Conservation (phyloP, 2,888 invertebrate genomes). For the Eudemis profundana region DNA sequence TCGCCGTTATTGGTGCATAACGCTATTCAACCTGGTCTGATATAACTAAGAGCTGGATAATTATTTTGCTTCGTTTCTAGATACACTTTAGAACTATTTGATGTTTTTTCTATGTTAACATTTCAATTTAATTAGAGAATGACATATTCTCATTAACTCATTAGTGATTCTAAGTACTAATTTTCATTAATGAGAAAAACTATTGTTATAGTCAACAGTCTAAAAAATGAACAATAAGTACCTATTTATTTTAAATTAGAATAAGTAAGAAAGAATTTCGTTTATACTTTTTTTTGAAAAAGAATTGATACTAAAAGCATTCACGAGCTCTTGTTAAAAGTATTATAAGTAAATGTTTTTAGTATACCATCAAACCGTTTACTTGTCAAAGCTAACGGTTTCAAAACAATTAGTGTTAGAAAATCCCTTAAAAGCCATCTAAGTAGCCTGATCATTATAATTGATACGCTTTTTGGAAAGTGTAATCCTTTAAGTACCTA, state of each 20-base stretch:
- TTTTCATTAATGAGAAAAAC: too few species aligned
- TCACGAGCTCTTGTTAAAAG: neutral
- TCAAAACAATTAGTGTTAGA: constrained; percentile 30
- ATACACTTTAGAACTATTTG: constrained; percentile 8
- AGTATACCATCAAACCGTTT: constrained; percentile 12
- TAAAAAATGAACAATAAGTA: too few species aligned
- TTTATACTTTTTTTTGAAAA: too few species aligned
- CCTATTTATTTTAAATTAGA: too few species aligned
- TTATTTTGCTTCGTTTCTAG: constrained; percentile 13
- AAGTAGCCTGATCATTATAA: constrained; percentile 35
- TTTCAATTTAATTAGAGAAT: too few species aligned
- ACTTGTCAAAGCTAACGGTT: constrained; percentile 38
- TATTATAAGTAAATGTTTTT: constrained; percentile 10
- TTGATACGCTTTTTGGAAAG: constrained; percentile 34
- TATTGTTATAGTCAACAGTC: too few species aligned
- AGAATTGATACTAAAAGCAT: neutral
- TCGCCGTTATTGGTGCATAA: neutral
- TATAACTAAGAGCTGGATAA: constrained; percentile 2
- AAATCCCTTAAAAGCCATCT: constrained; percentile 34
- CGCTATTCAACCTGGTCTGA: constrained; percentile 11
- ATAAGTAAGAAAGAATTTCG: too few species aligned
- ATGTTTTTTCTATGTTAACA: constrained; percentile 16
- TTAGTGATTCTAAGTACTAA: too few species aligned
- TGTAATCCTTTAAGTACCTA: constrained; percentile 37
- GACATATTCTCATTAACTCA: too few species aligned